A percentile compares a stretch with the other conserved stretches of the same genome.
Evolutionary conservation across 2,888 invertebrate species (phyloP).

Genomic region (Perizoma affinitatum): DNA sequence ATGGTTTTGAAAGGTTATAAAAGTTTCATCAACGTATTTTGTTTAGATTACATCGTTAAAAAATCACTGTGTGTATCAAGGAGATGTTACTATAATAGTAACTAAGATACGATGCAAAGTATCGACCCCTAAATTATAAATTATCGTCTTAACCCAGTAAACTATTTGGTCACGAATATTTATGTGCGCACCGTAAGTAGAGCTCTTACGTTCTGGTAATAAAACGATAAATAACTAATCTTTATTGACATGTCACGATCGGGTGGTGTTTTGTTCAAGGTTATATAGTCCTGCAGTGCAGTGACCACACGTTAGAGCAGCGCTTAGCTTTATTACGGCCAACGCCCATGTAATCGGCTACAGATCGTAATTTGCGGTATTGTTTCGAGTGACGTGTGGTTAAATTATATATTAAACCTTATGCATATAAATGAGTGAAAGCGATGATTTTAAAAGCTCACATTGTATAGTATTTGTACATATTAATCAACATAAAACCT

Average conservation of each 20-base stretch:
- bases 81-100: too few species aligned
- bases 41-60: too few species aligned
- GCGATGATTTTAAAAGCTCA: not conserved
- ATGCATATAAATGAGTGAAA: not conserved
- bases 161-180: too few species aligned
- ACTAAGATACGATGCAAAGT: too few species aligned
- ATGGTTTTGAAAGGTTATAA: too few species aligned
- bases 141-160: too few species aligned
- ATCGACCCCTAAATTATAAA: too few species aligned
- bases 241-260: slow-evolving; percentile 5
- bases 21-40: too few species aligned
- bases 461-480: too few species aligned
- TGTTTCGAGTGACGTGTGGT: slow-evolving; percentile 11
- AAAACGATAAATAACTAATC: slow-evolving; percentile 3
- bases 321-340: slow-evolving; percentile 39
- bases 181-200: not conserved
- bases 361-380: slow-evolving; percentile 26
- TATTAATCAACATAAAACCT: too few species aligned
- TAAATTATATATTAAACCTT: not conserved
- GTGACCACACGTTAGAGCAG: slow-evolving; percentile 43
- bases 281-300: slow-evolving; percentile 31
- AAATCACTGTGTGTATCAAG: too few species aligned
- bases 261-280: slow-evolving; percentile 19
- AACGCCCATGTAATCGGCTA: slow-evolving; percentile 28
- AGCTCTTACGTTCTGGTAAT: not conserved